Evolutionary conservation across 1,140 invertebrate genomes (phyloP), one percentile per base, ranked within the genome.

Genomic region (Drosophila arawakana): DNA sequence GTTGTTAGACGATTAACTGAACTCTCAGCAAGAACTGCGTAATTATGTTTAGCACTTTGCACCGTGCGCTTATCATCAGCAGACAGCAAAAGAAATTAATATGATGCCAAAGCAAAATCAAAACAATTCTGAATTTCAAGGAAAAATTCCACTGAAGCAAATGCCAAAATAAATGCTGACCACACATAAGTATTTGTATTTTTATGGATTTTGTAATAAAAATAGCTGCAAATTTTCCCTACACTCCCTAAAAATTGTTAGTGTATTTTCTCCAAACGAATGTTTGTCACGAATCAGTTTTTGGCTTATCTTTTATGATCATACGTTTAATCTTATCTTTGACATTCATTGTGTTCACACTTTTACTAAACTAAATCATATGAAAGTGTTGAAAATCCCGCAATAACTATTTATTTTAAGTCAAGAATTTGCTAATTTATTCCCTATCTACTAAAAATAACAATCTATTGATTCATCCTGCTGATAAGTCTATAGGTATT

Each of bases 1-100:
- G 76, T 76, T 68, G 76, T 76, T 68, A 75, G 63, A 81, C n/a
- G 44, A 15, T 30, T 49, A 21, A 30, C 25, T 41, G 7, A 37
- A 57, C 55, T 69, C 25, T 63, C 35, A 30, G 66, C 11, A 34
- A 37, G 11, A 50, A 67, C 80, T 82, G 80, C 80, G 80, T 76
- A 83, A 82, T 81, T 79, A 65, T 55, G 76, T 9, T 15, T 49
- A 55, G 72, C 46, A 79, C 80, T 83, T 82, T 82, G 76, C 18
- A 39, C 80, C 52, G 44, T 30, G 15, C 37, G 21, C 76, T 81
- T 81, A 81, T 81, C 80, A 46, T 63, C 15, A 39, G 35, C 44
- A 59, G 46, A 66, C 44, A 72, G 25, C 46, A 43, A 74, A 74
- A 78, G 76, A 63, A 65, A 57, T 39, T 34, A 54, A 69, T 57